Conservation (phyloP, 2,797 vertebrate genomes). For the Okamejei kenojei region DNA sequence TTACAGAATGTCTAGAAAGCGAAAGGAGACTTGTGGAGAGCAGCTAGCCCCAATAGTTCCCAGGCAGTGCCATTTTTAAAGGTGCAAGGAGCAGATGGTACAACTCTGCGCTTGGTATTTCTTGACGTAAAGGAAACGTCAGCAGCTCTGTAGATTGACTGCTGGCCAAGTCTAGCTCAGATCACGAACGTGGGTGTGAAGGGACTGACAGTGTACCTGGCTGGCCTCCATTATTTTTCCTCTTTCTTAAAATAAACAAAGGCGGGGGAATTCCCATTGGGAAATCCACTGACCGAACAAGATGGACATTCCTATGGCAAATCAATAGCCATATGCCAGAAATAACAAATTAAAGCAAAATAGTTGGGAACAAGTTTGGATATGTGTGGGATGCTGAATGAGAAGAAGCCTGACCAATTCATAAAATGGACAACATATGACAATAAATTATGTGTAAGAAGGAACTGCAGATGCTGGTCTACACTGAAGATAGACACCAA, state of each 20-base stretch:
- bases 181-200: background rate
- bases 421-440: background rate
- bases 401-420: background rate
- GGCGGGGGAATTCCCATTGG: background rate
- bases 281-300: background rate
- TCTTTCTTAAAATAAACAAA: background rate
- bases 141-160: background rate
- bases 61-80: background rate
- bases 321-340: background rate
- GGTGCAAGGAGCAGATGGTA: background rate
- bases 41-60: constrained; percentile 38
- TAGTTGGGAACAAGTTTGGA: background rate
- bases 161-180: background rate
- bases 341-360: background rate
- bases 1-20: constrained; percentile 49
- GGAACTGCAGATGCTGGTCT: too few species aligned
- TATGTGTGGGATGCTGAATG: background rate
- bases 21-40: constrained; percentile 43
- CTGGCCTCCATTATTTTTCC: background rate
- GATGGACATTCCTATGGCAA: background rate
- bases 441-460: too few species aligned
- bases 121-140: background rate
- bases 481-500: too few species aligned
- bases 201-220: background rate
- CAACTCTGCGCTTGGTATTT: constrained; percentile 23